These are phyloP conservation scores for Euwallacea similis DNA, from an alignment of 1,140 invertebrate species.

Conservation along the genomic window DNA sequence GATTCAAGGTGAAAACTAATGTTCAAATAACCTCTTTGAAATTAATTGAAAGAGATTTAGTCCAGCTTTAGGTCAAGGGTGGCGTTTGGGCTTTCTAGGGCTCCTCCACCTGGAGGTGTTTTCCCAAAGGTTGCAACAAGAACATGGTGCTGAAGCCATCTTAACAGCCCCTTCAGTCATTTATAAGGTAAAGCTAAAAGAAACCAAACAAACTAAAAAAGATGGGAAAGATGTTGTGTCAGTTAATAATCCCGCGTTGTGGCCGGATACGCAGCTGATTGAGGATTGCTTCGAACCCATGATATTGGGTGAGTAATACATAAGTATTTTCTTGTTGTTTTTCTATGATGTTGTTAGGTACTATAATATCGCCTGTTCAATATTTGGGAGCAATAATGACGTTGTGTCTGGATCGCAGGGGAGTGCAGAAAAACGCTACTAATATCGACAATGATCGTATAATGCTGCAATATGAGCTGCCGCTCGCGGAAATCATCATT, in stretches of 20 bases:
- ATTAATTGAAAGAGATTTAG: constrained; percentile 57
- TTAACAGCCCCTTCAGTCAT: constrained; percentile 93
- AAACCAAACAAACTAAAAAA: constrained; percentile 64
- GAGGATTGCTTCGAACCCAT: constrained; percentile 85
- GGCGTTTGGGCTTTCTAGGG: constrained; percentile 91
- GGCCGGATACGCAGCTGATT: constrained; percentile 72
- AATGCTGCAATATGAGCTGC: constrained; percentile 81
- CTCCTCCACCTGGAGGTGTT: constrained; percentile 97
- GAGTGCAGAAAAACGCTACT: constrained; percentile 70
- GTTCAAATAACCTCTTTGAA: no score
- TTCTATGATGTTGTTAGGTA: constrained; percentile 59
- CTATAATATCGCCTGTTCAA: constrained; percentile 83
- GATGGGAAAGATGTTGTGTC: constrained; percentile 62
- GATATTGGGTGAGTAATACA: constrained; percentile 62
- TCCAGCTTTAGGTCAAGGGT: constrained; percentile 91
- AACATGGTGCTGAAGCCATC: constrained; percentile 86
- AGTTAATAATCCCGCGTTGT: constrained; percentile 83
- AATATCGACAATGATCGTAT: constrained; percentile 83
- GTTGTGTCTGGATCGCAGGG: constrained; percentile 78
- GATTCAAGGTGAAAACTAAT: constrained; percentile 74
- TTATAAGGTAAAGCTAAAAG: constrained; percentile 78
- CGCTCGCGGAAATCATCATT: constrained; percentile 89
- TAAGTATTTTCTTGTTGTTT: neutral
- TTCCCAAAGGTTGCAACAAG: constrained; percentile 89
- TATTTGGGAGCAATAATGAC: constrained; percentile 72